A percentile compares a stretch with the other conserved stretches of the same genome.
phyloP scores from a whole-genome alignment of 2,797 vertebrate genomes.

The Nyctalus aviator region DNA sequence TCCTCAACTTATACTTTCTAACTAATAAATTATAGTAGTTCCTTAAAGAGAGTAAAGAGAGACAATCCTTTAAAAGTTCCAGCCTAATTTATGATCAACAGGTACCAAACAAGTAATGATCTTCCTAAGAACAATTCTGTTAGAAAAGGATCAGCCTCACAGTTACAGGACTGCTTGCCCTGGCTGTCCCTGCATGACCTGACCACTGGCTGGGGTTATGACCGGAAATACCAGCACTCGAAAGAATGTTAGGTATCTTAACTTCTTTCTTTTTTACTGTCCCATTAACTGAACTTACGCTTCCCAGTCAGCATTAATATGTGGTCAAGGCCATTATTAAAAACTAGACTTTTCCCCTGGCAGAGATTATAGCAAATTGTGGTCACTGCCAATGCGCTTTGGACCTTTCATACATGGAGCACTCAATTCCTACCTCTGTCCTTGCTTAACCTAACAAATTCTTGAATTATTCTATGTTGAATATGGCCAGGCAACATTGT shows the following conservation, averaged over 20 bases:
- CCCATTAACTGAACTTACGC: background rate
- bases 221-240: background rate
- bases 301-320: conserved; percentile 32
- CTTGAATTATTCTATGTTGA: conserved; percentile 42
- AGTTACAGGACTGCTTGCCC: background rate
- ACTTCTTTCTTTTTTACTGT: background rate
- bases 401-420: background rate
- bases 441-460: conserved; percentile 48
- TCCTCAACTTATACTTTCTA: conserved; percentile 28
- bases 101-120: background rate
- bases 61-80: conserved; percentile 13
- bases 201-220: background rate
- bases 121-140: background rate
- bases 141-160: conserved; percentile 8
- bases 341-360: background rate
- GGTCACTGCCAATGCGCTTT: background rate
- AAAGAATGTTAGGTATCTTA: background rate
- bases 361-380: background rate
- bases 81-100: background rate
- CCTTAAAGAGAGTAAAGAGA: conserved; percentile 14
- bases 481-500: background rate
- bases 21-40: conserved; percentile 27
- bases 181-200: background rate
- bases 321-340: conserved; percentile 9
- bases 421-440: background rate